Evolutionary conservation across 2,888 invertebrate genomes (phyloP).

Genomic region (Leptinotarsa peninsularis): DNA sequence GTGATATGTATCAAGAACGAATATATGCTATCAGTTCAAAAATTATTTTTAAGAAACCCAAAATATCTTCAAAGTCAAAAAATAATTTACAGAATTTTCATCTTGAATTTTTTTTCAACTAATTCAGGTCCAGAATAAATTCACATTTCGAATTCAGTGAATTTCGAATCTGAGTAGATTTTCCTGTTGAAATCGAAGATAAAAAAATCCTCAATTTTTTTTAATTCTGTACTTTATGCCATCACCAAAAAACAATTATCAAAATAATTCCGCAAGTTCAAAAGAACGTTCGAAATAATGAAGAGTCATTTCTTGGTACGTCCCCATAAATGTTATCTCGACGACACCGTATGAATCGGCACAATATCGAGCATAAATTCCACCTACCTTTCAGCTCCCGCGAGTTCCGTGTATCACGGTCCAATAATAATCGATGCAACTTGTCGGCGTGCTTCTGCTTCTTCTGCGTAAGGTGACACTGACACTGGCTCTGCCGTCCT

Average conservation of each 20-base stretch:
- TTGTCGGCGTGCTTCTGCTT: constrained; percentile 14
- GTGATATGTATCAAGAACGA: too few relatives aligned
- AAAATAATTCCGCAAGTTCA: neutral
- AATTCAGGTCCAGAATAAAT: too few relatives aligned
- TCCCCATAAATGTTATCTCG: neutral
- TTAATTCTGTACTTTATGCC: neutral
- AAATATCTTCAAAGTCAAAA: too few relatives aligned
- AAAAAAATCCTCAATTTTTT: neutral
- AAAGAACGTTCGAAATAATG: neutral
- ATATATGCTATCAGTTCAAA: too few relatives aligned
- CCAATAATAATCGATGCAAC: constrained; percentile 22
- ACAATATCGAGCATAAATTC: constrained; percentile 15
- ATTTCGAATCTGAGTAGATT: too few relatives aligned
- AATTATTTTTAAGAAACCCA: too few relatives aligned
- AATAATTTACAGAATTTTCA: too few relatives aligned
- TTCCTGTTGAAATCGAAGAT: too few relatives aligned
- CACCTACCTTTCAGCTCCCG: constrained; percentile 21
- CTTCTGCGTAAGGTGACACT: constrained; percentile 54
- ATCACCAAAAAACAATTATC: neutral
- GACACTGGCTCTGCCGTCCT: constrained; percentile 62
- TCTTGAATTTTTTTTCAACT: too few relatives aligned
- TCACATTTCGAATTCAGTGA: too few relatives aligned
- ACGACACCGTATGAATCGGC: constrained; percentile 14
- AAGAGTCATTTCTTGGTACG: neutral
- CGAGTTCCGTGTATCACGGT: constrained; percentile 19